Evolutionary conservation across 2,888 invertebrate species (phyloP), one percentile per base, ranked within the genome.

Genomic region (Ecliptopera silaceata): DNA sequence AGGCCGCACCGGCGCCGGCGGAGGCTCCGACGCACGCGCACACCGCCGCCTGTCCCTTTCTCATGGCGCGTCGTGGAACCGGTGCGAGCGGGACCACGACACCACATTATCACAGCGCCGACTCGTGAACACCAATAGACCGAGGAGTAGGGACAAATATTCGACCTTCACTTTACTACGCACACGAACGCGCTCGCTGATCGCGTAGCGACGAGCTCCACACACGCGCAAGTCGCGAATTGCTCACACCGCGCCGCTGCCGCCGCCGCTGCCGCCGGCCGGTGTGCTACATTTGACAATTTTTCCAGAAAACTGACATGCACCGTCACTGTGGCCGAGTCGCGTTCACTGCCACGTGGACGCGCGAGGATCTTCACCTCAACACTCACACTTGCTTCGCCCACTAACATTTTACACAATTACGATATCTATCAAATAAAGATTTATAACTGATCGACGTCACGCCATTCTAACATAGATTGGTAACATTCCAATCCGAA

Each of bases 61-160:
- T 57, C 65, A 71, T 66, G 56, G 65, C 72, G 70, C 64, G 68
- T 63, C 46, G 34, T 52, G 54, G 68, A 68, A 51, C 66, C 65
- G 54, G 87, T 70, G 84, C 74, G 84, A 88, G 80, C 75, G 84
- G 84, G 90, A 89, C 84, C 76, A 80, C 81, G 69, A 71, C 77
- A 72, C 73, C 84, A 83, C 84, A 84, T 86, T 88, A 87, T 88
- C 88, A 85, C 90, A 85, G 84, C 84, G 83, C 84, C 83, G 83
- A 86, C 84, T 90, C 86, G 86, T 86, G 88, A 91, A 88, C 88
- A 83, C 91, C 91, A 91, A 91, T 91, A 89, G 85, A 88, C 86
- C 87, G 88, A 84, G 86, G 86, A 89, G 90, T 88, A 86, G 88
- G 89, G 90, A 87, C 85, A 81, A 87, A 85, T 88, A 89, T 89